Evolutionary conservation across 2,113 vertebrate genomes (phyloP).

Genomic region (Oceanodroma tethys): DNA sequence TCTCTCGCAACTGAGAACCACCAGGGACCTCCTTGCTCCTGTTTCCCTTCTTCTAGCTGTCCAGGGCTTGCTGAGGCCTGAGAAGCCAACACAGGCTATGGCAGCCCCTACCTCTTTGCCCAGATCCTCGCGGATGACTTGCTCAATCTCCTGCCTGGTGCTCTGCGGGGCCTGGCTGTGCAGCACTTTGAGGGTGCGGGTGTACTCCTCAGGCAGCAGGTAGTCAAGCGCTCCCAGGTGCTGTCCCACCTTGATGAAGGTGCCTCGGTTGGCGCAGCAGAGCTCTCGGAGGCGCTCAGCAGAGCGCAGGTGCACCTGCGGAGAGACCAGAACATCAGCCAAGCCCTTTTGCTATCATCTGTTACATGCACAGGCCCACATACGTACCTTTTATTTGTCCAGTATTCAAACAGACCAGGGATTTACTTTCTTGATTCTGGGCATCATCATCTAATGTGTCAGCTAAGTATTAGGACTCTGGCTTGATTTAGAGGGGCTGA

Average conservation of each 20-base stretch:
- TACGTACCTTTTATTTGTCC: background rate
- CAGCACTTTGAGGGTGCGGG: conserved; percentile 88
- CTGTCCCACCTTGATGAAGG: conserved; percentile 98
- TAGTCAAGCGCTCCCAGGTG: conserved; percentile 94
- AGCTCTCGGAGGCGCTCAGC: conserved; percentile 88
- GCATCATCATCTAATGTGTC: background rate
- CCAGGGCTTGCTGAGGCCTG: background rate
- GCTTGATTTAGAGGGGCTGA: background rate
- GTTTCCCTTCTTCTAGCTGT: background rate
- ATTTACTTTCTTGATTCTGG: background rate
- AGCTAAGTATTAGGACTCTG: background rate
- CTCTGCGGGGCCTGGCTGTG: conserved; percentile 92
- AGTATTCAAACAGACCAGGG: background rate
- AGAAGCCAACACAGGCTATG: background rate
- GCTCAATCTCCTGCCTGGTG: conserved; percentile 85
- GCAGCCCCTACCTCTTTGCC: conserved; percentile 84
- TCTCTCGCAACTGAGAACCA: background rate
- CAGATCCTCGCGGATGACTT: conserved; percentile 92
- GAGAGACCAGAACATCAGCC: background rate
- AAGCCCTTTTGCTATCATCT: background rate
- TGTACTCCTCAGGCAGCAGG: conserved; percentile 93
- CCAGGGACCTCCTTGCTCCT: background rate
- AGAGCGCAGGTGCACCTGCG: conserved; percentile 88
- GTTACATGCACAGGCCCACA: background rate
- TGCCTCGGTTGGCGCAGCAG: conserved; percentile 95